phyloP scores from a whole-genome alignment of 1,140 invertebrate genomes.

The Forficula auricularia region DNA sequence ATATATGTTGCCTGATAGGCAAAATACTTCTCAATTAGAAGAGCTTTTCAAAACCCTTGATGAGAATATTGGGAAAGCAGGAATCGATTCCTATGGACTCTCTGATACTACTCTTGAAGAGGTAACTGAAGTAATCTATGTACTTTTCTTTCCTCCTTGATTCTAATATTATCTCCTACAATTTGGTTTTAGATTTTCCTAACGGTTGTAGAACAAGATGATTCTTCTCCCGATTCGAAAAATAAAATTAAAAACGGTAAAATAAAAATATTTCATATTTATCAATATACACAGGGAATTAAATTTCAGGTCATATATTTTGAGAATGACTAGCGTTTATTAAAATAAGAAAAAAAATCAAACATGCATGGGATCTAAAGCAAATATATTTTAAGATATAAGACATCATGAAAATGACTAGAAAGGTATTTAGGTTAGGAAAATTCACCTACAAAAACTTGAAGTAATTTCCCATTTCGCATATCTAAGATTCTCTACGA shows the following conservation, averaged over 20 bases:
- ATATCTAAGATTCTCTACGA: too few species aligned
- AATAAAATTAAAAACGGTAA: constrained; percentile 5
- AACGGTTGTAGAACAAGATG: neutral
- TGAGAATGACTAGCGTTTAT: too few species aligned
- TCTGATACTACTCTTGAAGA: constrained; percentile 6
- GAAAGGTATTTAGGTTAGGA: too few species aligned
- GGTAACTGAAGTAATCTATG: neutral
- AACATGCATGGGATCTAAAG: too few species aligned
- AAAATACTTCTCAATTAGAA: constrained; percentile 1
- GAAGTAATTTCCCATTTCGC: too few species aligned
- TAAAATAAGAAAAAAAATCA: too few species aligned
- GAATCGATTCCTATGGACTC: constrained; percentile 13
- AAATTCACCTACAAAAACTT: too few species aligned
- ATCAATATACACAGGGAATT: constrained; percentile 9
- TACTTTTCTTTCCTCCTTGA: too few species aligned
- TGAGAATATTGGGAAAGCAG: constrained; percentile 4
- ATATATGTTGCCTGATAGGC: constrained; percentile 4
- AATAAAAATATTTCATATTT: constrained; percentile 13
- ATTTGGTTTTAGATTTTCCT: neutral
- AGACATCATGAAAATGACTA: too few species aligned
- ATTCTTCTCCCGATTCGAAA: neutral
- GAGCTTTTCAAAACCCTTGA: constrained; percentile 9
- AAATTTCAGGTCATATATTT: too few species aligned
- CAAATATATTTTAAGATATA: too few species aligned
- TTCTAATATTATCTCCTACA: neutral